Conservation (phyloP, 2,888 invertebrate genomes). For the Strigamia maritima region DNA sequence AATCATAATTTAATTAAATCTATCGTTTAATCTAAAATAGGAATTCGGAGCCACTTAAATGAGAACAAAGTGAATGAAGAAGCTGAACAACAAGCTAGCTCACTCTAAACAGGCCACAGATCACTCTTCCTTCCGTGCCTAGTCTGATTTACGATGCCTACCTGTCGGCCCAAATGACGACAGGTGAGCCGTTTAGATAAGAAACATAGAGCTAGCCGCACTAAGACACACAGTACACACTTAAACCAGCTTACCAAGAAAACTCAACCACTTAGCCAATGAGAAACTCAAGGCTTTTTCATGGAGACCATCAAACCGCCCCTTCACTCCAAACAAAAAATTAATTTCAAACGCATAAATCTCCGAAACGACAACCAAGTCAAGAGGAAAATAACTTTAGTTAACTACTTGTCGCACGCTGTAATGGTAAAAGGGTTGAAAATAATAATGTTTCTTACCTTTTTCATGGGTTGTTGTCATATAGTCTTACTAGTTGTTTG, state of each 20-base stretch:
- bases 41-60: constrained; percentile 10
- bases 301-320: not conserved
- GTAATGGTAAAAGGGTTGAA: not conserved
- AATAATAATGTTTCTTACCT: not conserved
- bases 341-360: constrained; percentile 9
- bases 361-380: not conserved
- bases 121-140: constrained; percentile 34
- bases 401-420: not conserved
- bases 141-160: constrained; percentile 30
- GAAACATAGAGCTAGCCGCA: constrained; percentile 31
- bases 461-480: not conserved
- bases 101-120: constrained; percentile 27
- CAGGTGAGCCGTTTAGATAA: constrained; percentile 34
- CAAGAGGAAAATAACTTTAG: not conserved
- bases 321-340: not conserved
- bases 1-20: not conserved
- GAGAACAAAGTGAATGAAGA: constrained; percentile 9
- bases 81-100: constrained; percentile 32
- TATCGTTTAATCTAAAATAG: not conserved
- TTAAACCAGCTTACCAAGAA: constrained; percentile 31
- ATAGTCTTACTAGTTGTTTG: not conserved
- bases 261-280: constrained; percentile 28
- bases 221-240: constrained; percentile 17
- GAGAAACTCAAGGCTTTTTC: constrained; percentile 14
- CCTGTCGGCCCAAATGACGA: constrained; percentile 34